Percentiles rank a stretch among this genome's conserved stretches.
phyloP scores from a whole-genome alignment of 2,797 vertebrate species.

The Enteromius viviparus region DNA sequence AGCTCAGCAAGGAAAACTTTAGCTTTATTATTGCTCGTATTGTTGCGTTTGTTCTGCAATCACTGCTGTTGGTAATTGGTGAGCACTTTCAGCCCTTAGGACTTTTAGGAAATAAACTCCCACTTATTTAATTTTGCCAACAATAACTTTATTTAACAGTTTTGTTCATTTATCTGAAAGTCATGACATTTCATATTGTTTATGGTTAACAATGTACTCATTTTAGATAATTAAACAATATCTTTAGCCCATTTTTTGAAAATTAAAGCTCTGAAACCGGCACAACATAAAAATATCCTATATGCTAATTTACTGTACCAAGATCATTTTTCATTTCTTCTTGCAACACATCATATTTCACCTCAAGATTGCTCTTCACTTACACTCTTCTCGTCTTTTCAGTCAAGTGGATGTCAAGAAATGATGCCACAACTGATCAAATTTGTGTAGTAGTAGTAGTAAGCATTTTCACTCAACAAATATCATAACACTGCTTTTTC shows the following conservation, averaged over 20 bases:
- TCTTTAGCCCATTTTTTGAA: not conserved
- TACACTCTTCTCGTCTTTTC: not conserved
- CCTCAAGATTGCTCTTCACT: not conserved
- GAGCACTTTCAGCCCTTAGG: not conserved
- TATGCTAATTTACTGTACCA: not conserved
- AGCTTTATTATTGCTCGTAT: not conserved
- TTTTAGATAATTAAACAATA: not conserved
- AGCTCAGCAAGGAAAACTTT: constrained; percentile 7
- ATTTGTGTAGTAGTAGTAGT: not conserved
- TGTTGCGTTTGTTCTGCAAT: constrained; percentile 25
- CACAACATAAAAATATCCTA: not conserved
- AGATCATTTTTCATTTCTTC: not conserved
- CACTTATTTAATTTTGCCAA: not conserved
- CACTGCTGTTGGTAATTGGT: constrained; percentile 20
- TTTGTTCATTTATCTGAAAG: not conserved
- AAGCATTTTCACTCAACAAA: not conserved
- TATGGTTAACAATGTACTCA: not conserved
- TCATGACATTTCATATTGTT: not conserved
- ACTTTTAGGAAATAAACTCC: not conserved
- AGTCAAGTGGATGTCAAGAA: not conserved
- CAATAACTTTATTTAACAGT: not conserved
- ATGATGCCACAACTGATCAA: not conserved
- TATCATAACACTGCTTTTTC: not conserved
- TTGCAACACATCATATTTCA: not conserved
- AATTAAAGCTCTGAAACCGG: not conserved